phyloP scores from a whole-genome alignment of 1,140 invertebrate genomes.

The Theocolax elegans region DNA sequence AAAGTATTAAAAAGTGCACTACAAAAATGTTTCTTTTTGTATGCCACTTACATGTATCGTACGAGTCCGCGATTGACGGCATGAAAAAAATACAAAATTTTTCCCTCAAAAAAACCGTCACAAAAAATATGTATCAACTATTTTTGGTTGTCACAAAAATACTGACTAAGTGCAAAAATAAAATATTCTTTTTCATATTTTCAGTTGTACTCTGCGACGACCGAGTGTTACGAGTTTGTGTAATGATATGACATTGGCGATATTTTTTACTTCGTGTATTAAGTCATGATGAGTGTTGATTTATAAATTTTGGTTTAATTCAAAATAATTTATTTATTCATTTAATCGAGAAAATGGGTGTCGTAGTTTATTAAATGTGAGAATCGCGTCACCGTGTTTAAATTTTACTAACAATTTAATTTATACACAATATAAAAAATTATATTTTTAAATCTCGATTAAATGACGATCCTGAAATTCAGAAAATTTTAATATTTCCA shows the following conservation, averaged over 20 bases:
- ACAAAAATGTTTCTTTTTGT: constrained; percentile 42
- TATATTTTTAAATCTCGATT: constrained; percentile 27
- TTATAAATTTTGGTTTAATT: constrained; percentile 14
- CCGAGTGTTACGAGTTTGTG: no score
- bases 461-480: constrained; percentile 10
- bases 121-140: constrained; percentile 57
- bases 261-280: constrained; percentile 19
- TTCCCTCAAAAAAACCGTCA: constrained; percentile 63
- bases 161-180: constrained; percentile 58
- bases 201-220: background rate
- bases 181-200: constrained; percentile 36
- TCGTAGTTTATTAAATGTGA: no score
- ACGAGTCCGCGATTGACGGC: constrained; percentile 65
- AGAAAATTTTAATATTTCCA: background rate
- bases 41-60: constrained; percentile 67
- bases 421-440: no score
- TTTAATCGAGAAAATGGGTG: constrained; percentile 9
- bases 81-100: constrained; percentile 64
- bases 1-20: constrained; percentile 49
- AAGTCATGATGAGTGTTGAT: background rate
- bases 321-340: constrained; percentile 5
- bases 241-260: no score
- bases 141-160: constrained; percentile 57
- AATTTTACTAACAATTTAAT: no score
- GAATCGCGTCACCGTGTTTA: no score